A percentile compares a stretch with the other conserved stretches of the same genome.
These are phyloP conservation scores for Theristicus caerulescens DNA, from an alignment of 2,113 vertebrate species.

Conservation along the genomic window DNA sequence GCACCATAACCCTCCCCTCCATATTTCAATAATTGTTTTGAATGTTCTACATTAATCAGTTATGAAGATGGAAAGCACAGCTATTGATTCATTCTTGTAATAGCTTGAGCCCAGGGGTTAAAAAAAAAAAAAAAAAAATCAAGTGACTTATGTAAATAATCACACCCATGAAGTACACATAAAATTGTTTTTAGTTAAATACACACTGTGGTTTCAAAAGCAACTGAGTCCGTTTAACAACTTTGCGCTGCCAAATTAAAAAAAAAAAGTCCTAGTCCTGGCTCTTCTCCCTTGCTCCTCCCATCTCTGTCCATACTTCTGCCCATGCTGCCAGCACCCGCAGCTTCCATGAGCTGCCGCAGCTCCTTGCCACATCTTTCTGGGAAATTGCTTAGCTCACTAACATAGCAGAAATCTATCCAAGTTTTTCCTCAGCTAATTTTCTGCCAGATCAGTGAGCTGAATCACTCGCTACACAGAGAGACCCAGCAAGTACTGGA, in stretches of 20 bases:
- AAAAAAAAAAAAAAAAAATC: not conserved
- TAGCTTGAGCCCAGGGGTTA: not conserved
- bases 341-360: not conserved
- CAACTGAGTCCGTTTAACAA: not conserved
- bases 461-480: not conserved
- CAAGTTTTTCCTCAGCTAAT: not conserved
- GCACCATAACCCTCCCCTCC: not conserved
- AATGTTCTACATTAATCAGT: not conserved
- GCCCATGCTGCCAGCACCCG: not conserved
- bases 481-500: not conserved
- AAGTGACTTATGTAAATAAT: not conserved
- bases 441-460: not conserved
- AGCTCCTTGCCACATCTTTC: not conserved
- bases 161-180: not conserved
- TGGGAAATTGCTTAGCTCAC: not conserved
- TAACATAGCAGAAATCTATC: not conserved
- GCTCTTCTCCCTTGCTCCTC: not conserved
- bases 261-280: not conserved
- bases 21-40: not conserved
- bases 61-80: not conserved
- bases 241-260: not conserved
- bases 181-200: not conserved
- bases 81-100: not conserved
- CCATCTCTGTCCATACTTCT: not conserved
- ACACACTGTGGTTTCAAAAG: not conserved